These are phyloP conservation scores for Eremophila alpestris DNA, from an alignment of 2,797 vertebrate genomes.

Conservation along the genomic window DNA sequence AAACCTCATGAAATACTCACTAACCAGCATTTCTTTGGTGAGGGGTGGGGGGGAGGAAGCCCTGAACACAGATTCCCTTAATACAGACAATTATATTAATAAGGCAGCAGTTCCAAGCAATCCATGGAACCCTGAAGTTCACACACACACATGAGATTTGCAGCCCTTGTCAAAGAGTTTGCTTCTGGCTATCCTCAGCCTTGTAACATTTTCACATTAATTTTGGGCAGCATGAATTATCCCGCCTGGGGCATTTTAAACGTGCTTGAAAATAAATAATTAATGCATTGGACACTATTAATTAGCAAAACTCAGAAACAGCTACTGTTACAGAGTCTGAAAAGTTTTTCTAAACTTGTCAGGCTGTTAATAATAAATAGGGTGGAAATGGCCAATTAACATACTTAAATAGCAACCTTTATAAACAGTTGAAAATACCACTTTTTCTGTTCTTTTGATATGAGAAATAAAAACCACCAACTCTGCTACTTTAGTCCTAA, in stretches of 20 bases:
- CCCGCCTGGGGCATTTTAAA: constrained; percentile 24
- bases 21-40: background rate
- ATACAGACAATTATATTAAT: background rate
- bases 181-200: constrained; percentile 28
- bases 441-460: background rate
- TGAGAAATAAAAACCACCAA: background rate
- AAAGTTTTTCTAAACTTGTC: constrained; percentile 55
- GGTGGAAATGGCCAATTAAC: constrained; percentile 60
- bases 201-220: constrained; percentile 31
- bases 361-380: constrained; percentile 57
- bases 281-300: constrained; percentile 38
- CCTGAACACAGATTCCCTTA: background rate
- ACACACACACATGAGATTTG: background rate
- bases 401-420: constrained; percentile 40
- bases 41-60: rapidly evolving
- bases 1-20: background rate
- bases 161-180: constrained; percentile 34
- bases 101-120: background rate
- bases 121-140: background rate
- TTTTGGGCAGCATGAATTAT: constrained; percentile 44
- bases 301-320: constrained; percentile 54
- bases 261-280: constrained; percentile 56
- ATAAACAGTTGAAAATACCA: background rate
- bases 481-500: background rate
- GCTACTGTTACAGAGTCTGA: background rate